A percentile compares a stretch with the other conserved stretches of the same genome.
Conservation (phyloP, 2,888 invertebrate genomes). For the Ceraclea dissimilis region DNA sequence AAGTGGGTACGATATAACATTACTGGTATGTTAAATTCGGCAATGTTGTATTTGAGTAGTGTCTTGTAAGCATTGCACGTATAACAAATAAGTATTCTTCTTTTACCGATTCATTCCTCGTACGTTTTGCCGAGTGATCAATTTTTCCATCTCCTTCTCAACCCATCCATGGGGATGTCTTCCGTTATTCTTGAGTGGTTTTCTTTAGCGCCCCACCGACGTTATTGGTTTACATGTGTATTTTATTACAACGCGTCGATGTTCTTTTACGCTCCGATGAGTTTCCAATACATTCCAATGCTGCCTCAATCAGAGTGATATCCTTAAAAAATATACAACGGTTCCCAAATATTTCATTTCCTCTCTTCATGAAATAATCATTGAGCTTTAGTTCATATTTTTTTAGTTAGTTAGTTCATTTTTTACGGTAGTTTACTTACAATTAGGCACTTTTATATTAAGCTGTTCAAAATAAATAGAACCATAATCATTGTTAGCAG, state of each 20-base stretch:
- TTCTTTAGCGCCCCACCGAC: conserved; percentile 1
- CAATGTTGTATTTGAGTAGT: background rate
- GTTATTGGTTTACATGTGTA: conserved; percentile 12
- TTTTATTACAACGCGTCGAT: conserved; percentile 7
- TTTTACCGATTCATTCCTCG: conserved; percentile 1
- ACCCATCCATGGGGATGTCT: background rate
- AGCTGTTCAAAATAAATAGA: too few species aligned
- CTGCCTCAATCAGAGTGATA: background rate
- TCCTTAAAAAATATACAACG: background rate
- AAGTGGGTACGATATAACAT: too few species aligned
- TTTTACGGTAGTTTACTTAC: too few species aligned
- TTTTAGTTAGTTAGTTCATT: too few species aligned
- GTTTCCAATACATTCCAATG: background rate
- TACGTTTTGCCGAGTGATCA: conserved; percentile 7
- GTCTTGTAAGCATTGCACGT: background rate
- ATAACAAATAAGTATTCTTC: conserved; percentile 7
- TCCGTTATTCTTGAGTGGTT: background rate
- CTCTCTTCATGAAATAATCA: too few species aligned
- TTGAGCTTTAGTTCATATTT: too few species aligned
- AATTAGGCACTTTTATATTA: too few species aligned
- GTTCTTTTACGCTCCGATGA: background rate
- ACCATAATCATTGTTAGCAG: too few species aligned
- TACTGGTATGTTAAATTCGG: too few species aligned
- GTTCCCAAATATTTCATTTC: too few species aligned
- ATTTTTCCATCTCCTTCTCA: conserved; percentile 1